Evolutionary conservation across 2,797 vertebrate species (phyloP).

Genomic region (Lateolabrax maculatus): DNA sequence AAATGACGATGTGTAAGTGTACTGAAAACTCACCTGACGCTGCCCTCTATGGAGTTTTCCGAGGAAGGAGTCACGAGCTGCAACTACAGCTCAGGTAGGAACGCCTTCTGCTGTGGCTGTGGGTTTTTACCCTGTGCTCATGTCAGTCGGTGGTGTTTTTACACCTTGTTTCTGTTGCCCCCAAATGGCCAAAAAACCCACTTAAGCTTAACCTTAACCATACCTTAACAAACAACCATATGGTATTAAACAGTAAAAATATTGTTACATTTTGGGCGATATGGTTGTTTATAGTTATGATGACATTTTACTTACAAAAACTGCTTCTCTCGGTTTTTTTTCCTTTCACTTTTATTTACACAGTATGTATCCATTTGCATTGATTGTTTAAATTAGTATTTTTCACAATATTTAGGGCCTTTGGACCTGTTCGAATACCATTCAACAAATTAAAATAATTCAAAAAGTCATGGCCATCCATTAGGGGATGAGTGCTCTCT

Average conservation of each 20-base stretch:
- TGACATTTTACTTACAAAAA: neutral
- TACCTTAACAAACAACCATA: neutral
- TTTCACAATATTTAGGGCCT: neutral
- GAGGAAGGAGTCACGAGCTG: too few relatives aligned
- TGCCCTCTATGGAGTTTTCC: neutral
- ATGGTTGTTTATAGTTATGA: neutral
- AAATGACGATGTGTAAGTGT: neutral
- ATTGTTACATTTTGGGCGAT: too few relatives aligned
- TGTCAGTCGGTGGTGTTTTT: neutral
- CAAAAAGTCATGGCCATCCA: neutral
- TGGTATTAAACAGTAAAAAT: neutral
- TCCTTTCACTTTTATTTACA: neutral
- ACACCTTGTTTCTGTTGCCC: too few relatives aligned
- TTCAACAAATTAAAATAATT: neutral
- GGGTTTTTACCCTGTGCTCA: neutral
- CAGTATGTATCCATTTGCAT: neutral
- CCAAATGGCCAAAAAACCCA: too few relatives aligned
- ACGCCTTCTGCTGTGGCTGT: too few relatives aligned
- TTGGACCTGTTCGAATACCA: neutral
- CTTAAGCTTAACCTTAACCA: neutral
- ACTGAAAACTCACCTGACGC: neutral
- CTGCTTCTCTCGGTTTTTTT: too few relatives aligned
- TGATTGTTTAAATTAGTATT: neutral
- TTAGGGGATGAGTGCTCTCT: neutral
- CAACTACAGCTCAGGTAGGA: too few relatives aligned